These are phyloP conservation scores for Sarcophaga rosellei DNA, from an alignment of 2,888 invertebrate species.

Conservation along the genomic window DNA sequence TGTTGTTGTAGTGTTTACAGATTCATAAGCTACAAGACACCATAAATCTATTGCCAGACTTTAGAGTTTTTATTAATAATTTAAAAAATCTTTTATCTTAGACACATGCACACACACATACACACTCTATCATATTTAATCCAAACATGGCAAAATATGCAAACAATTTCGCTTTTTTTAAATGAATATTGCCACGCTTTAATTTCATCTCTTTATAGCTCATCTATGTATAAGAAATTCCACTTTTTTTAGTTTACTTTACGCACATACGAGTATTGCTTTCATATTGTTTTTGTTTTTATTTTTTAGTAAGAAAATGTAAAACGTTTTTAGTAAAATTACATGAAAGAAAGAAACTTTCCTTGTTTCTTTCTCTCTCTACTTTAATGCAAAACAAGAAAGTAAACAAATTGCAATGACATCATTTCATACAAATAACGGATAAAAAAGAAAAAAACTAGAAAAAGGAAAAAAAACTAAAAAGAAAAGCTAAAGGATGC, in stretches of 20 bases:
- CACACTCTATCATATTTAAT: no score
- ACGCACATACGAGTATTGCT: constrained; percentile 21
- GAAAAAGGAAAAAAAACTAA: not conserved
- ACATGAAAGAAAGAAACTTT: constrained; percentile 34
- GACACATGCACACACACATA: no score
- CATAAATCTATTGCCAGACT: not conserved
- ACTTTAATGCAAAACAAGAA: constrained; percentile 49
- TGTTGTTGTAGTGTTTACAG: not conserved
- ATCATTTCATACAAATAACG: constrained; percentile 44
- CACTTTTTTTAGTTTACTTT: constrained; percentile 23
- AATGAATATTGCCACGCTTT: not conserved
- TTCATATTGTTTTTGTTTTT: constrained; percentile 20
- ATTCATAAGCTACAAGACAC: not conserved
- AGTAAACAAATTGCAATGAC: constrained; percentile 60
- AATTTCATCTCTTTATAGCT: constrained; percentile 20
- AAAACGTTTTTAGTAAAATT: constrained; percentile 50
- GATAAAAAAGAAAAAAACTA: not conserved
- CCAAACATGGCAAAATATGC: not conserved
- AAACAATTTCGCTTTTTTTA: not conserved
- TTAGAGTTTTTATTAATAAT: no score
- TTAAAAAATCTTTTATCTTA: no score
- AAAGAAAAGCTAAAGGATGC: not conserved
- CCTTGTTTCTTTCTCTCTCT: not conserved
- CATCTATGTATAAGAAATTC: constrained; percentile 41
- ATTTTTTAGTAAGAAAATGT: not conserved